Conservation (phyloP, 2,113 vertebrate genomes). For the Procavia capensis region DNA sequence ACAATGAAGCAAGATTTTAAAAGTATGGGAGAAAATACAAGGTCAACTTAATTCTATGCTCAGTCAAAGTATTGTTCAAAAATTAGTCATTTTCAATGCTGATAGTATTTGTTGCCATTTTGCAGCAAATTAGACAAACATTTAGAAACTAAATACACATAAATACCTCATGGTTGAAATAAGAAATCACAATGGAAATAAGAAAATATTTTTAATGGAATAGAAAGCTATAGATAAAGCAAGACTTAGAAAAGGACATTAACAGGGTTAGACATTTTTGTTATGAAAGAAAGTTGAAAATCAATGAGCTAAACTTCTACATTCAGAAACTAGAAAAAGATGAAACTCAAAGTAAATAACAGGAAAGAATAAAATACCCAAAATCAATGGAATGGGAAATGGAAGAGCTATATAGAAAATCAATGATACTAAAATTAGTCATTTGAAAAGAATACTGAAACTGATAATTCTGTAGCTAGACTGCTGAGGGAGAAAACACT, state of each 20-base stretch:
- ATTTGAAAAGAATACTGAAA: conserved; percentile 11
- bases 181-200: too few relatives aligned
- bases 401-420: neutral
- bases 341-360: neutral
- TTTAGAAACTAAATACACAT: neutral
- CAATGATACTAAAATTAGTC: neutral
- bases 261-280: neutral
- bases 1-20: neutral
- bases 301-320: neutral
- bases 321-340: neutral
- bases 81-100: neutral
- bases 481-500: neutral
- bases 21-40: neutral
- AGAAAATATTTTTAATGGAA: too few relatives aligned
- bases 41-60: neutral
- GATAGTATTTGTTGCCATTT: neutral
- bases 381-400: neutral
- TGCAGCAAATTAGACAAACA: neutral
- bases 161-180: neutral
- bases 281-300: neutral
- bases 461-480: neutral
- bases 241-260: neutral
- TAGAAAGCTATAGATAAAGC: neutral
- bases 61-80: neutral
- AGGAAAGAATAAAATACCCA: neutral